Evolutionary conservation across 2,888 invertebrate genomes (phyloP).

Genomic region (Cremastinae sp.): DNA sequence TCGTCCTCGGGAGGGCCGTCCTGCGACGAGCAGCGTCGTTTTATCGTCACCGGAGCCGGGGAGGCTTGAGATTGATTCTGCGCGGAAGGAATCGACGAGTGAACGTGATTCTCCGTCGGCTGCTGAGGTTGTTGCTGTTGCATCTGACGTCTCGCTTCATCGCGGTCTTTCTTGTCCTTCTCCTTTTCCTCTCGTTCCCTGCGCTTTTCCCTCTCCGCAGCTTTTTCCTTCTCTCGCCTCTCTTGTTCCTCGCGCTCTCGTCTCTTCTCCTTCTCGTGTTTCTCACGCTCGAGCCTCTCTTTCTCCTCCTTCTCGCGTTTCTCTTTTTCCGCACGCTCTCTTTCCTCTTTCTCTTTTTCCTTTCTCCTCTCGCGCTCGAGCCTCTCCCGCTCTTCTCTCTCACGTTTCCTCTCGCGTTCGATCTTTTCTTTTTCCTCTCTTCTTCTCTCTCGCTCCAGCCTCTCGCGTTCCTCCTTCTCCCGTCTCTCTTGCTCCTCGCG

Average conservation of each 20-base stretch:
- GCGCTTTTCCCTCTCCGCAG: slow-evolving; percentile 72
- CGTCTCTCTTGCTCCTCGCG: slow-evolving; percentile 75
- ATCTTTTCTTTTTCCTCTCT: slow-evolving; percentile 77
- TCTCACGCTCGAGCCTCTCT: slow-evolving; percentile 77
- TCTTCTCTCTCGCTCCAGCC: slow-evolving; percentile 71
- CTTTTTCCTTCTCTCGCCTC: slow-evolving; percentile 76
- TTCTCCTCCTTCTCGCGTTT: slow-evolving; percentile 79
- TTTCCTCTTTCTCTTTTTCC: slow-evolving; percentile 76
- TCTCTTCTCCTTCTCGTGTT: slow-evolving; percentile 75
- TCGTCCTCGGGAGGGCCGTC: slow-evolving; percentile 84
- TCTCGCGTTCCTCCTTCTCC: slow-evolving; percentile 80
- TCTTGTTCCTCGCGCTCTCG: slow-evolving; percentile 79
- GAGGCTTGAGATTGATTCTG: slow-evolving; percentile 73
- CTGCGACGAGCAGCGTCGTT: slow-evolving; percentile 90
- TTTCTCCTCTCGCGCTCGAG: slow-evolving; percentile 71
- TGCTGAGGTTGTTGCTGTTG: slow-evolving; percentile 65
- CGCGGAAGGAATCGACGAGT: slow-evolving; percentile 65
- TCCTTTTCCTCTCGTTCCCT: slow-evolving; percentile 77
- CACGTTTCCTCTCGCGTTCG: slow-evolving; percentile 78
- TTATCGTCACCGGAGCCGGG: slow-evolving; percentile 85
- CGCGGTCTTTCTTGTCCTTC: slow-evolving; percentile 78
- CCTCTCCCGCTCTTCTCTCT: slow-evolving; percentile 76
- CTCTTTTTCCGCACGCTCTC: slow-evolving; percentile 69
- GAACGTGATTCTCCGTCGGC: slow-evolving; percentile 76
- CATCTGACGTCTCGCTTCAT: slow-evolving; percentile 73